Conservation (phyloP, 2,113 vertebrate species). For the Beaufortia kweichowensis region DNA sequence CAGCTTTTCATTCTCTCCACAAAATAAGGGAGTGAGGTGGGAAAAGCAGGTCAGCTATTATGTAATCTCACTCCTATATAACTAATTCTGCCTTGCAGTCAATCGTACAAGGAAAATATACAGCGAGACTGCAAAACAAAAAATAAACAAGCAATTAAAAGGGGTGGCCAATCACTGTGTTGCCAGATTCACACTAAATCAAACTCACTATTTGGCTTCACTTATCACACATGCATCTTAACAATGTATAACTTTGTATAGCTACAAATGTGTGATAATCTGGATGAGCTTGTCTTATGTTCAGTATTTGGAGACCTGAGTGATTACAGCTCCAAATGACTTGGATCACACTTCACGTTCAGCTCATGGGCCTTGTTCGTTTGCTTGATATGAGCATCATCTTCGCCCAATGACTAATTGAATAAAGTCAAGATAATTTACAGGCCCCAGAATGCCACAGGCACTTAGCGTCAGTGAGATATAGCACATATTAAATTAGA, state of each 20-base stretch:
- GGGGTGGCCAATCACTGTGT: neutral
- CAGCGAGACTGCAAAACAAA: neutral
- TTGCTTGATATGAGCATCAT: constrained; percentile 44
- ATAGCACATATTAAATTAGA: constrained; percentile 55
- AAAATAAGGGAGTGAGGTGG: constrained; percentile 54
- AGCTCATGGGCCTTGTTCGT: constrained; percentile 51
- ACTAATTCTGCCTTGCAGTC: constrained; percentile 9
- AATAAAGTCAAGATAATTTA: constrained; percentile 61
- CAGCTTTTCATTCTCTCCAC: constrained; percentile 65
- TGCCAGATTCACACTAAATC: neutral
- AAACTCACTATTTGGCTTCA: too few species aligned
- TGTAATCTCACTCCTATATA: constrained; percentile 52
- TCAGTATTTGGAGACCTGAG: constrained; percentile 29
- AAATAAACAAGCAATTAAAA: constrained; percentile 4
- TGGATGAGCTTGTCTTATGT: neutral
- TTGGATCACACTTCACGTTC: constrained; percentile 14
- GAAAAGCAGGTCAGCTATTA: constrained; percentile 60
- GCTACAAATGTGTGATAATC: neutral
- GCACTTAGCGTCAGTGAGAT: constrained; percentile 55
- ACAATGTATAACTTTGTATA: too few species aligned
- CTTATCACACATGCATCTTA: neutral
- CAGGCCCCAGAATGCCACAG: constrained; percentile 55
- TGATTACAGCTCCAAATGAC: constrained; percentile 45
- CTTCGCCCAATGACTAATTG: constrained; percentile 56
- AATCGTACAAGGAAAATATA: constrained; percentile 1